Evolutionary conservation across 1,140 invertebrate species (phyloP), one percentile per base, ranked within the genome.

Genomic region (Bombus affinis): DNA sequence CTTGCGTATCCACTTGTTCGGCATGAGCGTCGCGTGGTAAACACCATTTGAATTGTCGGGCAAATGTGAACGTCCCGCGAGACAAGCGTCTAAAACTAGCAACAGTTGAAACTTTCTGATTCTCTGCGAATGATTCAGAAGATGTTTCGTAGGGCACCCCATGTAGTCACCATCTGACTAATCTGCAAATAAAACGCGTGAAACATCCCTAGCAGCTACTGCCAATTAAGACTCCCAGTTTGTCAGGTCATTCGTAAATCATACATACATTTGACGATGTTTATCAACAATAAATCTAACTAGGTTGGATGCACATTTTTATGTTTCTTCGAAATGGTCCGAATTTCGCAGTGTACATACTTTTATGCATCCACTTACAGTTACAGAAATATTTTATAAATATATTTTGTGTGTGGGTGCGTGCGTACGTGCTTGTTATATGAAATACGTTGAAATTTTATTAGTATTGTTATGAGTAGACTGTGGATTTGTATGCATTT

Each of bases 131-230:
- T 87, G 81, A 87, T 84, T 87, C 86, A 87, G 76, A 85, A 86
- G 85, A 83, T 84, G 81, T 87, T 32, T 84, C 75, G 81, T 70
- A 87, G 86, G 86, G 68, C 81, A 83, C 70, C 71, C 86, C 86
- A 44, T 59, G 75, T 79, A 84, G 86, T 85, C 86, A 87, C 70
- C 82, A 44, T 87, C 82, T 83, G 86, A 87, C 68, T 87, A 87
- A 87, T 87, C 70, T 70, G 32, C 75, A 79, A 86, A 84, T 44
- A 75, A 74, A 87, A 57, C 57, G 22, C 66, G 62, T 74, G 86
- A 59, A 74, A 78, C 57, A 44, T 59, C 72, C 37, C 66, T 10
- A 62, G 32, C n/a, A n/a, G 57, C 32, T 35, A 44, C 47, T 13
- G 37, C 47, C 80, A 57, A 86, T 86, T 70, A 37, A 35, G 25